Conservation (phyloP, 2,888 invertebrate genomes). For the Esperia sulphurella region DNA sequence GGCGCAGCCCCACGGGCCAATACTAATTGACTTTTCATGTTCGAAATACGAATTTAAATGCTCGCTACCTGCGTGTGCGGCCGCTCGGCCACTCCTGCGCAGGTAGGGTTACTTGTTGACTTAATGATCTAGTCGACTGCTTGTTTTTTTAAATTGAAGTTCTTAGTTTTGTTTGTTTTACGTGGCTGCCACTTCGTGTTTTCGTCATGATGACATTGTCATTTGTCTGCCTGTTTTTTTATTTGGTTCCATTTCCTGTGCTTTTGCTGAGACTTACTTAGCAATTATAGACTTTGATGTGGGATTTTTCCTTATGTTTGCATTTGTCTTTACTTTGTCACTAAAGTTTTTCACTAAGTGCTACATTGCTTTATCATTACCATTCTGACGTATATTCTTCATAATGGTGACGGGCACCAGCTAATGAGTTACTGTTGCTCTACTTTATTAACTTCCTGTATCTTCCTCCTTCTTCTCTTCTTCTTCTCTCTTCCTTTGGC, state of each 20-base stretch:
- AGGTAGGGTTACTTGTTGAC: conserved; percentile 26
- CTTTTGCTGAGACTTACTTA: no score
- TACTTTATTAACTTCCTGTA: no score
- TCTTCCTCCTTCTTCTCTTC: no score
- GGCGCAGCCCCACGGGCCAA: conserved; percentile 50
- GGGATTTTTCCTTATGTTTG: no score
- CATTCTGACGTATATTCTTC: no score
- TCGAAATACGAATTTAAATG: conserved; percentile 41
- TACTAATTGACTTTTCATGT: conserved; percentile 80
- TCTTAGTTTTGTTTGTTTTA: conserved; percentile 4
- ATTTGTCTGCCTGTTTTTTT: neutral
- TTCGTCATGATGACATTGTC: neutral
- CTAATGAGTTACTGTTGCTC: no score
- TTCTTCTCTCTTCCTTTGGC: no score
- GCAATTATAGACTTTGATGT: no score
- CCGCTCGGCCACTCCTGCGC: conserved; percentile 14
- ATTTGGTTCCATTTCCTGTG: neutral
- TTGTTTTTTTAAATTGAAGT: conserved; percentile 10
- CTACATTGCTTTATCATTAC: no score
- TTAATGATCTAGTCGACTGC: conserved; percentile 31
- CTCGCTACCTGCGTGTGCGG: conserved; percentile 41
- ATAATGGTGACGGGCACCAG: no score
- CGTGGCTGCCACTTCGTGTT: neutral
- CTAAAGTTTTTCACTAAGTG: no score
- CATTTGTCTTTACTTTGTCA: no score